Percentiles rank a stretch among this genome's conserved stretches.
Evolutionary conservation across 2,888 invertebrate genomes (phyloP).

Genomic region (Rhamphomyia laevipes): DNA sequence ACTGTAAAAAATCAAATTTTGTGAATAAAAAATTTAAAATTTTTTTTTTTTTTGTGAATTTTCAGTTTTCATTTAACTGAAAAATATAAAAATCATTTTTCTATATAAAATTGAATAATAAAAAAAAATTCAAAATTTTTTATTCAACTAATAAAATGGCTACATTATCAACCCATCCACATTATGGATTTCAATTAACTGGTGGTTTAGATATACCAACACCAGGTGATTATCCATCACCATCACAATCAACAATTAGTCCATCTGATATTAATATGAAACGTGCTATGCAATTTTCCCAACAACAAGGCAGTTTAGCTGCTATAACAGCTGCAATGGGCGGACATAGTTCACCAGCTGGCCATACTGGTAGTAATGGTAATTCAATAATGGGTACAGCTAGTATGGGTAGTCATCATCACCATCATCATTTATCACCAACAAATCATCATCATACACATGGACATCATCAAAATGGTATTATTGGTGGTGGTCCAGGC

Average conservation of each 20-base stretch:
- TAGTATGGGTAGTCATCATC: conserved; percentile 32
- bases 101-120: not conserved
- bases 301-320: conserved; percentile 29
- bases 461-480: not conserved
- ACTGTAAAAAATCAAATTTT: too few species aligned
- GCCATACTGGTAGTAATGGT: conserved; percentile 25
- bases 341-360: conserved; percentile 26
- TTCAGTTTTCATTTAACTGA: too few species aligned
- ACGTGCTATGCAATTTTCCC: conserved; percentile 37
- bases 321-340: conserved; percentile 36
- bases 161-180: conserved; percentile 36
- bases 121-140: not conserved
- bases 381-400: conserved; percentile 27
- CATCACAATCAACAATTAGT: conserved; percentile 26
- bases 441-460: conserved; percentile 16
- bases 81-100: too few species aligned
- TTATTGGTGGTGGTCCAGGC: conserved; percentile 11
- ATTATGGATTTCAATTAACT: conserved; percentile 36
- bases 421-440: conserved; percentile 31
- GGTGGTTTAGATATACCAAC: conserved; percentile 34
- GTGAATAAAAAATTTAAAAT: too few species aligned
- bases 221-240: conserved; percentile 33
- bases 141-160: conserved; percentile 23
- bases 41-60: too few species aligned
- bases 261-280: conserved; percentile 35